Base-by-base conservation (phyloP, 2,113 vertebrate genomes). In the Suricata suricatta region DNA sequence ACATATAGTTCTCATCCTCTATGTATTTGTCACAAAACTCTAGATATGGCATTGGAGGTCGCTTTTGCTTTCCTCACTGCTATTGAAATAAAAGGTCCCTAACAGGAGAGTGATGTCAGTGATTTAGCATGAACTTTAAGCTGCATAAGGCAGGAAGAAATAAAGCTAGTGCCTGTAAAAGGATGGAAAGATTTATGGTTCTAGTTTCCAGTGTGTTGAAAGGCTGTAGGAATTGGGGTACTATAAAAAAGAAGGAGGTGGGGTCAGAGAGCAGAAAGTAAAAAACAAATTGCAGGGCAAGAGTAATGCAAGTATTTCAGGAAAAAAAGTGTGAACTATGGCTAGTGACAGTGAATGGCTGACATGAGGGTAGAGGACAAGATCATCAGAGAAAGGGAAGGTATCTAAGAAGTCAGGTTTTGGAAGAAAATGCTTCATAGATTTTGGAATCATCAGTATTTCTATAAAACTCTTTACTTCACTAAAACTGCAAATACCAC, bases 141-240 rank as follows among this genome's bases (percentile, higher is more conserved):
- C 27, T 47, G 27, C 10, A 5, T 15, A 19, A 11, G 17, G 7
- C 60, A 10, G 8, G 27, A 82, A 82, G 35, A 76, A 76, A 68
- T 84, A 29, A 84, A 3, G 10, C n/a, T 79, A 5, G 1, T 88
- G 19, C 2, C 6, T 47, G n/a, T 54, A 44, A 38, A 76, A 41
- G 2, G 0, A 0, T 16, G 1, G 0, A 31, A 35, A 84, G 29
- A 64, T 4, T n/a, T 2, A 9, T 64, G 13, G 1, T n/a, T 88
- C 11, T 27, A 19, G 1, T 84, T 92, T 89, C 71, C 25, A 31
- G 16, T 41, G 12, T 44, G 12, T 88, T 83, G 60, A 52, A 52
- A 52, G 12, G 38, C 27, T 47, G 13, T 11, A 63, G 29, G 52
- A 69, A 4, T n/a, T 63, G 35, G 5, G 9, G 1, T 71, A 41